Percentiles rank a stretch among this genome's conserved stretches.
Conservation (phyloP, 2,797 vertebrate species). For the Dryobates pubescens region DNA sequence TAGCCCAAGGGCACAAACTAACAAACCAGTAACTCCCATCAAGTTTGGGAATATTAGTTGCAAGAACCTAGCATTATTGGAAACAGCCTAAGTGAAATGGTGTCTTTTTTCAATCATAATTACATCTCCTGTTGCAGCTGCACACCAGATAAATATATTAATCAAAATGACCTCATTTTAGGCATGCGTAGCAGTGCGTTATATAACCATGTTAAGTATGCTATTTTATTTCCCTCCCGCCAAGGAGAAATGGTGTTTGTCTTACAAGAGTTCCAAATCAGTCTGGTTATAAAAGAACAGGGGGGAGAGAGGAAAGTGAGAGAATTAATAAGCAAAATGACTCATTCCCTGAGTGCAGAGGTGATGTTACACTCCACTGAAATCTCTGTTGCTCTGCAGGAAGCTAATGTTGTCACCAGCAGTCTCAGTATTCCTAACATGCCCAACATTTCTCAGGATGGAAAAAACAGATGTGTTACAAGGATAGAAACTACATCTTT, state of each 20-base stretch:
- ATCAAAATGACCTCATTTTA: slow-evolving; percentile 69
- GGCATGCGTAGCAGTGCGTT: slow-evolving; percentile 49
- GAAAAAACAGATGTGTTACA: slow-evolving; percentile 17
- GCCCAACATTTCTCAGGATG: neutral
- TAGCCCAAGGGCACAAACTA: neutral
- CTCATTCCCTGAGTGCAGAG: slow-evolving; percentile 43
- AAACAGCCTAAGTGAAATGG: neutral
- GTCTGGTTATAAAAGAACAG: slow-evolving; percentile 54
- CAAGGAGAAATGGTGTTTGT: slow-evolving; percentile 59
- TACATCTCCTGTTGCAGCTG: slow-evolving; percentile 46
- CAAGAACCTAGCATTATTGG: neutral
- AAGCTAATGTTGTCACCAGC: slow-evolving; percentile 16
- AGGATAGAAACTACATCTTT: neutral
- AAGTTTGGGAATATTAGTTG: neutral
- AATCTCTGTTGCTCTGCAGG: neutral
- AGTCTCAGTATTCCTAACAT: neutral
- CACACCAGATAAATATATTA: slow-evolving; percentile 69
- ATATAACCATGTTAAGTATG: slow-evolving; percentile 65
- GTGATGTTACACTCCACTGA: slow-evolving; percentile 25
- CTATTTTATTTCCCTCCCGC: slow-evolving; percentile 65
- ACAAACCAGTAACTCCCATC: neutral
- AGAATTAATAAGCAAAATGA: slow-evolving; percentile 61
- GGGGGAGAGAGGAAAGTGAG: slow-evolving; percentile 34
- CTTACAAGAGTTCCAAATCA: slow-evolving; percentile 55
- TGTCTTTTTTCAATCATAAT: slow-evolving; percentile 30